Evolutionary conservation across 2,888 invertebrate genomes (phyloP).

Genomic region (Embidobia sp.): DNA sequence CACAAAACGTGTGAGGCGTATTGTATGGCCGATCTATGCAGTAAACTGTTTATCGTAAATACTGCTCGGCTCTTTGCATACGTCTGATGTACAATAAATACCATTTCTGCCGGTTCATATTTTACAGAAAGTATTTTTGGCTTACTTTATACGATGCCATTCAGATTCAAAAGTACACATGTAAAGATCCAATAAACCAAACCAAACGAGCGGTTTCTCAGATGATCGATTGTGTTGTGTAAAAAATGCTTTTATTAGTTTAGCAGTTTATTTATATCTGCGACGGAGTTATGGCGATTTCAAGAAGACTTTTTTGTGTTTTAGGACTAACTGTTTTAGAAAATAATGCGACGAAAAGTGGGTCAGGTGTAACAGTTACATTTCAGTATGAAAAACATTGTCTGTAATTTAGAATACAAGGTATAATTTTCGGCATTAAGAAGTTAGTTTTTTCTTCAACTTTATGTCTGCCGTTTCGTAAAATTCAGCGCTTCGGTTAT

Average conservation of each 20-base stretch:
- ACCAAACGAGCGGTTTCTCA: too few relatives aligned
- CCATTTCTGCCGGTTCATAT: too few relatives aligned
- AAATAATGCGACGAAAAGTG: constrained; percentile 8
- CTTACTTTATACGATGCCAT: background rate
- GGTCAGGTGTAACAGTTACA: constrained; percentile 27
- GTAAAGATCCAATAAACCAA: too few relatives aligned
- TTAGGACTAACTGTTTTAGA: constrained; percentile 11
- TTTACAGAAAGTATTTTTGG: too few relatives aligned
- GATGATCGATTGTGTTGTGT: too few relatives aligned
- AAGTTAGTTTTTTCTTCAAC: constrained; percentile 2
- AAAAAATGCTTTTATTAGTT: too few relatives aligned
- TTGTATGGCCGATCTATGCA: too few relatives aligned
- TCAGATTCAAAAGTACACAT: too few relatives aligned
- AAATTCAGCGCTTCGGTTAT: constrained; percentile 1
- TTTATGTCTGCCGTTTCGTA: background rate
- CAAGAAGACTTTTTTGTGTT: constrained; percentile 9
- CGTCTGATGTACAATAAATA: constrained; percentile 10
- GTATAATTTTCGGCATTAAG: constrained; percentile 25
- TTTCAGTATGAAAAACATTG: constrained; percentile 14
- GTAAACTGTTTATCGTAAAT: constrained; percentile 32
- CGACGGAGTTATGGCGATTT: background rate
- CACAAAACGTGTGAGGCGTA: too few relatives aligned
- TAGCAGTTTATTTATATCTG: constrained; percentile 7
- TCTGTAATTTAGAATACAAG: constrained; percentile 21
- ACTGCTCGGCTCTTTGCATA: constrained; percentile 2